These are phyloP conservation scores for Tokudaia tokunoshimensis DNA, from an alignment of 2,797 vertebrate species.

Conservation along the genomic window DNA sequence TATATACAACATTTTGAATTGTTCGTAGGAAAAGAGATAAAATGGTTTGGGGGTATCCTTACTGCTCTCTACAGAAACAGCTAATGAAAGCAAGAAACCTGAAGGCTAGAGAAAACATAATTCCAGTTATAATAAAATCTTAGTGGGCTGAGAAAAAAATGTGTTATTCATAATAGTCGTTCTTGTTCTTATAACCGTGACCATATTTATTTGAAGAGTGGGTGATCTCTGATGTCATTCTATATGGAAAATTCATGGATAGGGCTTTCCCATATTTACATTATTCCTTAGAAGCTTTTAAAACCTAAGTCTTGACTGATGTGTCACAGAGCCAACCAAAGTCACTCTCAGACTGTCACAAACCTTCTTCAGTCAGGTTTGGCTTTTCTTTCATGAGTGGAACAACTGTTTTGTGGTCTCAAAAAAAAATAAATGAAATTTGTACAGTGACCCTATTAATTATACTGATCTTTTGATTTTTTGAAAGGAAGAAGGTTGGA, in stretches of 20 bases:
- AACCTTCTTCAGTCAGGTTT: not conserved
- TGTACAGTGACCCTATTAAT: no score
- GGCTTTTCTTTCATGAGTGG: not conserved
- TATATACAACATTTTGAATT: slow-evolving; percentile 16
- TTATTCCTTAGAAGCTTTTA: not conserved
- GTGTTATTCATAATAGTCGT: not conserved
- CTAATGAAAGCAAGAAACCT: not conserved
- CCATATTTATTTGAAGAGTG: slow-evolving; percentile 13
- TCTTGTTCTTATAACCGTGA: not conserved
- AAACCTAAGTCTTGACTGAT: not conserved
- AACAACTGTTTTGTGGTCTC: not conserved
- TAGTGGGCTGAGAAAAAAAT: not conserved
- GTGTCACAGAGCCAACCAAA: not conserved
- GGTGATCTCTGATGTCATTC: not conserved
- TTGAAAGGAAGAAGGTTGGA: not conserved
- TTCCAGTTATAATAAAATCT: not conserved
- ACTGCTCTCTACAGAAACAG: not conserved
- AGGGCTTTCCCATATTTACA: not conserved
- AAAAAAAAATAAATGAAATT: not conserved
- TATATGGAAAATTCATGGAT: not conserved
- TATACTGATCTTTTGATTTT: not conserved
- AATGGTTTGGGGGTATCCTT: not conserved
- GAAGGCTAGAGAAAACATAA: not conserved
- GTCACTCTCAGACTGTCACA: not conserved
- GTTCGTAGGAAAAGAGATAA: not conserved